These are phyloP conservation scores for Nebria salina DNA, from an alignment of 2,888 invertebrate species.

Conservation along the genomic window DNA sequence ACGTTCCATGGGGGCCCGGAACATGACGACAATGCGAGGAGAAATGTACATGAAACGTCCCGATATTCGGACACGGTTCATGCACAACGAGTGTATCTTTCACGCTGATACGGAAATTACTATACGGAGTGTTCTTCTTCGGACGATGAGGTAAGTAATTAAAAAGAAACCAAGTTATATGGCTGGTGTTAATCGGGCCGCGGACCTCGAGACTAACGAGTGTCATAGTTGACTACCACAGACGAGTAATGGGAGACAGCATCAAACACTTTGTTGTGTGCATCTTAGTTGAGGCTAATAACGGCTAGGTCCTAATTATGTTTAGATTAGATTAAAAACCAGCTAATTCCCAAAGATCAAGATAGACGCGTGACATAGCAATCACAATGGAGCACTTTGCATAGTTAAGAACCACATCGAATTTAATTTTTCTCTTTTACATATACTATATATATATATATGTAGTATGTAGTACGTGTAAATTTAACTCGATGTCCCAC, in stretches of 20 bases:
- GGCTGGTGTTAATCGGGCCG: background rate
- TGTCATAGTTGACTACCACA: constrained; percentile 9
- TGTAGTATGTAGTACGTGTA: background rate
- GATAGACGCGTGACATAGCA: constrained; percentile 38
- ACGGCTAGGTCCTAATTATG: constrained; percentile 30
- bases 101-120: constrained; percentile 13
- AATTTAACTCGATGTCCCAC: background rate
- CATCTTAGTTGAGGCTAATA: constrained; percentile 28
- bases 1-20: constrained; percentile 4
- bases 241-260: constrained; percentile 10
- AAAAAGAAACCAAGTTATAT: constrained; percentile 5
- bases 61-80: constrained; percentile 10
- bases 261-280: constrained; percentile 24
- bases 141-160: constrained; percentile 16
- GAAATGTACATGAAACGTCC: constrained; percentile 1
- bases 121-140: constrained; percentile 7
- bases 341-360: constrained; percentile 41
- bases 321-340: constrained; percentile 38
- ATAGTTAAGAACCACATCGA: constrained; percentile 35
- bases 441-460: no score
- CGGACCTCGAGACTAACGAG: constrained; percentile 12
- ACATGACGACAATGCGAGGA: constrained; percentile 9
- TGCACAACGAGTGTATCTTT: constrained; percentile 14
- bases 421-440: background rate
- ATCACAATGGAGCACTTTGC: constrained; percentile 37